Evolutionary conservation across 1,140 invertebrate species (phyloP).

Genomic region (Limonius californicus): DNA sequence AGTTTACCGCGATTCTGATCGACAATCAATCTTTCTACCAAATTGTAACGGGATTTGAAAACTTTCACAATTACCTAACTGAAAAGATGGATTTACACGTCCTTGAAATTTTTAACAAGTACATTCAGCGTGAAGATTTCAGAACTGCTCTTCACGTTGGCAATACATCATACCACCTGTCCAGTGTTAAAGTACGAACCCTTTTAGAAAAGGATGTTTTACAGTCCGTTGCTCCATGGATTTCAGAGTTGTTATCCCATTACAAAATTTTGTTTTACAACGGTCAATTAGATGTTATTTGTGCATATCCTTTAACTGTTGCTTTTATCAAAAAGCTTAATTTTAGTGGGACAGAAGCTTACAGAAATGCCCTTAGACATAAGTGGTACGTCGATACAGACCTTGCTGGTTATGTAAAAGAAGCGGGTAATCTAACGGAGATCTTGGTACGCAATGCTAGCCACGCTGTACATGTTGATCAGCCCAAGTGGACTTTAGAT

Average conservation of each 20-base stretch:
- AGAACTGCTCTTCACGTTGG: conserved; percentile 80
- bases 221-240: conserved; percentile 69
- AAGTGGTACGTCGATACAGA: conserved; percentile 62
- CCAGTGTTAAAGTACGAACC: not conserved
- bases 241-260: conserved; percentile 61
- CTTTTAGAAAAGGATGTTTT: conserved; percentile 73
- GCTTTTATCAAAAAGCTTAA: conserved; percentile 60
- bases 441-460: conserved; percentile 71
- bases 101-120: conserved; percentile 46
- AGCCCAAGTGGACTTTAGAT: conserved; percentile 50
- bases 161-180: conserved; percentile 47
- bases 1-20: not conserved
- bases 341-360: conserved; percentile 59
- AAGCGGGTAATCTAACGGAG: conserved; percentile 66
- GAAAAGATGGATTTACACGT: not conserved
- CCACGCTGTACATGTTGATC: conserved; percentile 72
- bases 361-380: conserved; percentile 54
- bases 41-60: conserved; percentile 55
- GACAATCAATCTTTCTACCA: conserved; percentile 30
- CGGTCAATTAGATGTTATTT: conserved; percentile 79
- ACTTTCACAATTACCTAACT: conserved; percentile 75
- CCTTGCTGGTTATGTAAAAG: conserved; percentile 68
- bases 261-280: conserved; percentile 70
- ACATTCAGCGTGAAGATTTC: conserved; percentile 57
- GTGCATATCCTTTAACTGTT: conserved; percentile 70